Percentiles rank a stretch among this genome's conserved stretches.
phyloP scores from a whole-genome alignment of 2,113 vertebrate species.

The Oryzias melastigma region DNA sequence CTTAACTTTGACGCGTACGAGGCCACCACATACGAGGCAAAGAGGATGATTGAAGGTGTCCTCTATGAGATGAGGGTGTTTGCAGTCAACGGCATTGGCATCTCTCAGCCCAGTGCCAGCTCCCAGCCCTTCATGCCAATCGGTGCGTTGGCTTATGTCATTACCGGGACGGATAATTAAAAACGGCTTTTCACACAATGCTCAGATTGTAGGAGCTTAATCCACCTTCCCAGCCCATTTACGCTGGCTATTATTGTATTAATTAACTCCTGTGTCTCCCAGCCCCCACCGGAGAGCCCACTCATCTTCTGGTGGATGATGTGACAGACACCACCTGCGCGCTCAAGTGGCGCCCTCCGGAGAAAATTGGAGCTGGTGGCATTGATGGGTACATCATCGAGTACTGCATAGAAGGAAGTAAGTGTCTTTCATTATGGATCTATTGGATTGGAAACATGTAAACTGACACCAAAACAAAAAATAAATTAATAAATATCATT shows the following conservation, averaged over 20 bases:
- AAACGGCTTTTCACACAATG: constrained; percentile 38
- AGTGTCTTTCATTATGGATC: constrained; percentile 45
- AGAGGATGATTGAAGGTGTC: constrained; percentile 90
- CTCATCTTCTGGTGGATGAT: constrained; percentile 82
- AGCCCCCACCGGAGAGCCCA: constrained; percentile 88
- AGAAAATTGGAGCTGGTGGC: constrained; percentile 84
- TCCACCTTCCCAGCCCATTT: constrained; percentile 45
- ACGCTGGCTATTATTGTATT: constrained; percentile 45
- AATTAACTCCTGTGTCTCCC: constrained; percentile 42
- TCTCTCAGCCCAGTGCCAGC: constrained; percentile 83
- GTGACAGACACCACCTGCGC: constrained; percentile 85
- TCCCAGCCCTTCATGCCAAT: constrained; percentile 84
- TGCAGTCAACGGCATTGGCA: constrained; percentile 85
- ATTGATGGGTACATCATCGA: constrained; percentile 90
- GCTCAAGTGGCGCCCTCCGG: constrained; percentile 87
- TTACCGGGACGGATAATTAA: constrained; percentile 51
- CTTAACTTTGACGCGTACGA: constrained; percentile 88
- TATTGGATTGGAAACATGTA: too few species aligned
- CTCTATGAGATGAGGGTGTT: constrained; percentile 91
- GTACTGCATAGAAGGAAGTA: constrained; percentile 86
- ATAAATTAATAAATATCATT: too few species aligned
- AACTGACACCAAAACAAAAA: too few species aligned
- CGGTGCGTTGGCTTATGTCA: constrained; percentile 59
- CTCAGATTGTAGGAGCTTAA: constrained; percentile 53
- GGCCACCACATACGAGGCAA: constrained; percentile 81